These are phyloP conservation scores for Acanthococcus lagerstroemiae DNA, from an alignment of 2,888 invertebrate genomes.

Conservation along the genomic window DNA sequence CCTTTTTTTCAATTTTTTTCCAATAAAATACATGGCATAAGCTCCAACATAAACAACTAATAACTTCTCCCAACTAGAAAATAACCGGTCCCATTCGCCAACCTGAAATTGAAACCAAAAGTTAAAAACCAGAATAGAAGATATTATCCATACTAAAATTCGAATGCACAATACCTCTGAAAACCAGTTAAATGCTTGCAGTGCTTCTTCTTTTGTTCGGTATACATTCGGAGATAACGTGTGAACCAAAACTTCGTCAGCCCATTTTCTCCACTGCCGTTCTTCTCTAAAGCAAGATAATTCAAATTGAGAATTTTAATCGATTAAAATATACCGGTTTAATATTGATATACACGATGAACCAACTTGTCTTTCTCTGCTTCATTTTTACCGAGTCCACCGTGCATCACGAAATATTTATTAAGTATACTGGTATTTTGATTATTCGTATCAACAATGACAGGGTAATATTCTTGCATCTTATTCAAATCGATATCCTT, in stretches of 20 bases:
- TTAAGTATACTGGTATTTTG: constrained; percentile 68
- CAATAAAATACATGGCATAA: constrained; percentile 83
- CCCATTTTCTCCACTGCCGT: constrained; percentile 92
- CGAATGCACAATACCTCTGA: constrained; percentile 48
- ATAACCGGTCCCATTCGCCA: constrained; percentile 84
- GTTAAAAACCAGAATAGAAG: not conserved
- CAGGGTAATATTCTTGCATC: constrained; percentile 65
- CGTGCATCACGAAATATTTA: constrained; percentile 78
- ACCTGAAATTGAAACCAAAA: constrained; percentile 44
- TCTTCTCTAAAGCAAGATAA: constrained; percentile 70
- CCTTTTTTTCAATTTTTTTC: constrained; percentile 77
- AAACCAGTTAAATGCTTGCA: constrained; percentile 90
- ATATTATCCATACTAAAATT: not conserved
- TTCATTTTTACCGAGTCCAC: constrained; percentile 38
- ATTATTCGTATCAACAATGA: constrained; percentile 53
- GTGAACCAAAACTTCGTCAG: constrained; percentile 82
- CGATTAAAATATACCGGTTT: too few relatives aligned
- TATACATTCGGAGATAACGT: constrained; percentile 95
- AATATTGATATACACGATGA: not conserved
- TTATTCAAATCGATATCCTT: constrained; percentile 51
- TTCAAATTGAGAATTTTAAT: too few relatives aligned
- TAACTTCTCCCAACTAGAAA: constrained; percentile 72
- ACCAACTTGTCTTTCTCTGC: constrained; percentile 6
- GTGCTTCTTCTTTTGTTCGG: constrained; percentile 68
- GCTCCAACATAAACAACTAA: constrained; percentile 89